Base-by-base conservation (phyloP, 1,140 invertebrate genomes). In the Whitmania pigra region DNA sequence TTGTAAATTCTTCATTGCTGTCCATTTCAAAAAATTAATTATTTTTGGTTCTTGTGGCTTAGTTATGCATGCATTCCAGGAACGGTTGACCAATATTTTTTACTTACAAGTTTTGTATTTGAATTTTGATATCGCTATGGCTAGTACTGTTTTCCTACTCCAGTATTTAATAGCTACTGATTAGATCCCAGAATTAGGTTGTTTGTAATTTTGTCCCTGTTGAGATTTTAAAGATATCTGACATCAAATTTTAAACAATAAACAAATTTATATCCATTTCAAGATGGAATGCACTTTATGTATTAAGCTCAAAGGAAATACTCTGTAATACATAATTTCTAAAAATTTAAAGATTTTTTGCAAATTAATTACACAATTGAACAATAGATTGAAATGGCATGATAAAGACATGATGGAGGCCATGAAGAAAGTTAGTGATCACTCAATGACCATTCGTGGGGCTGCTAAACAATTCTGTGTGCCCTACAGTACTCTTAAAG, bases 401-500 rank as follows among this genome's bases (percentile, higher is more conserved):
- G 70, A 75, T 27, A 55, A 69, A 25, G 73, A 76, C 60, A 76
- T 76, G 75, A 53, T 67, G 40, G 75, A 73, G 17, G 75, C 75
- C n/a, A 69, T 75, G 71, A 76, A 75, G 31, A 74, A 72, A 53
- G 75, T 76, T 53, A 57, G 72, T 49, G 71, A 73, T 20, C 60
- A 73, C 29, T 71, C 70, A n/a, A 72, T 74, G 70, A 75, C 75
- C 25, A 69, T 76, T n/a, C 55, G 75, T 53, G 74, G 74, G 69
- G 74, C 75, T 25, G 74, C 75, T n/a, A 76, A 72, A 43, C 55
- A 73, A 40, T 76, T 69, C 67, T 53, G 55, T 60, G 75, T 76
- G 7, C 75, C 75, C n/a, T 75, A 76, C 43, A 74, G 73, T 25
- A 76, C 74, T 25, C 67, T 76, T 25, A 73, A 75, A 60, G 75